Conservation (phyloP, 2,797 vertebrate genomes). For the Balearica regulorum region DNA sequence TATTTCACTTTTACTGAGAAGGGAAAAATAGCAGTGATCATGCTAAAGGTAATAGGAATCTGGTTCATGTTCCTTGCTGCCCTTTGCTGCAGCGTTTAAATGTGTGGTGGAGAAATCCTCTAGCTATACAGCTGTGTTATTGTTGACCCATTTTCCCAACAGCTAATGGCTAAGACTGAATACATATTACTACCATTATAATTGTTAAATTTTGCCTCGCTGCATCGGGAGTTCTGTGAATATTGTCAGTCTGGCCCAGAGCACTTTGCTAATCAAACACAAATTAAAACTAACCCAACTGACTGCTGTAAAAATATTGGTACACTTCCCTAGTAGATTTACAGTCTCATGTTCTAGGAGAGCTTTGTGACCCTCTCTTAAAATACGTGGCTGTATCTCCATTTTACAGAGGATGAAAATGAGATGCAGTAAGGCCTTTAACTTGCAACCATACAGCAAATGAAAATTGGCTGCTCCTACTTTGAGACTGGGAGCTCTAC, state of each 20-base stretch:
- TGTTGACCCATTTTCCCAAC: conserved; percentile 55
- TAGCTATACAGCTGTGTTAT: not conserved
- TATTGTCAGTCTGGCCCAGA: conserved; percentile 21
- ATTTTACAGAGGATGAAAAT: not conserved
- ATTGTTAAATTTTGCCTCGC: conserved; percentile 17
- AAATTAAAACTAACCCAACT: conserved; percentile 41
- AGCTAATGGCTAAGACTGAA: conserved; percentile 15
- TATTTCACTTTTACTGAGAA: not conserved
- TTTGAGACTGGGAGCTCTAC: not conserved
- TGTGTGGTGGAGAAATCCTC: not conserved
- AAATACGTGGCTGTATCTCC: not conserved
- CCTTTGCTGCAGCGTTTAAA: not conserved
- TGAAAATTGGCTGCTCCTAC: not conserved
- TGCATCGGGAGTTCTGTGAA: conserved; percentile 29
- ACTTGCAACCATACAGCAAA: not conserved
- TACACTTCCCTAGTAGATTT: conserved; percentile 1
- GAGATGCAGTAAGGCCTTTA: not conserved
- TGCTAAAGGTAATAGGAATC: not conserved
- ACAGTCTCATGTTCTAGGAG: not conserved
- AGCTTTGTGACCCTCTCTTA: not conserved
- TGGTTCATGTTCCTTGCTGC: not conserved
- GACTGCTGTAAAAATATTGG: conserved; percentile 27
- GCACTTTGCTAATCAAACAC: conserved; percentile 55
- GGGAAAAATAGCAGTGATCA: not conserved
- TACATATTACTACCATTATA: conserved; percentile 5